Evolutionary conservation across 2,113 vertebrate genomes (phyloP).

Genomic region (Dicrurus megarhynchus): DNA sequence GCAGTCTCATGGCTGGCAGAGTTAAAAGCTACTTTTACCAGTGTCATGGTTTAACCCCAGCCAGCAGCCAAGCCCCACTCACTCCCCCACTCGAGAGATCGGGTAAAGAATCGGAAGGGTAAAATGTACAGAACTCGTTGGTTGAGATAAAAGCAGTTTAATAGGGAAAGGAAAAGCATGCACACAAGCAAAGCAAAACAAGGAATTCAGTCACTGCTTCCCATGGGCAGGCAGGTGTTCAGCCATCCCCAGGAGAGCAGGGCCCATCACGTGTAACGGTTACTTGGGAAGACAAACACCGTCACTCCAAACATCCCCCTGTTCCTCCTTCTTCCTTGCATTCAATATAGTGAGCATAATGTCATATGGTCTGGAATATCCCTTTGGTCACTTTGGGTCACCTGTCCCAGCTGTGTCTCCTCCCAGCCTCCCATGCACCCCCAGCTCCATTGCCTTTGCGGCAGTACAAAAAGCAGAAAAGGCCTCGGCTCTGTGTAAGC

Average conservation of each 20-base stretch:
- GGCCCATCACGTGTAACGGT: fast-evolving
- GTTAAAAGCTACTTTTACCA: background rate
- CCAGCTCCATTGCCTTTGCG: background rate
- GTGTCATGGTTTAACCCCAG: background rate
- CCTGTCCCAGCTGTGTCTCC: background rate
- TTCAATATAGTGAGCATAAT: background rate
- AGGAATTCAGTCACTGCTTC: background rate
- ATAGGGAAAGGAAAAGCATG: background rate
- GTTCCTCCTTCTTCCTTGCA: background rate
- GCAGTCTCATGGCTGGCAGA: background rate
- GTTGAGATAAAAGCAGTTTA: background rate
- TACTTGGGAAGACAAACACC: background rate
- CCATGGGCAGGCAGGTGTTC: background rate
- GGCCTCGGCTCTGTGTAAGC: background rate
- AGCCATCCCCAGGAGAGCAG: background rate
- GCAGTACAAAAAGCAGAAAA: fast-evolving
- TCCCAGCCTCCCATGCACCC: background rate
- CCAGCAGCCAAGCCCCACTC: background rate
- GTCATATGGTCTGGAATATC: background rate
- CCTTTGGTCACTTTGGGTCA: background rate
- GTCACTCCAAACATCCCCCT: fast-evolving
- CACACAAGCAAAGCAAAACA: background rate
- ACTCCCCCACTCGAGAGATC: fast-evolving
- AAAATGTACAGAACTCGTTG: background rate
- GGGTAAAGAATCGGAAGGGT: background rate